Base-by-base conservation (phyloP, 2,797 vertebrate species). In the Rhynchonycteris naso region DNA sequence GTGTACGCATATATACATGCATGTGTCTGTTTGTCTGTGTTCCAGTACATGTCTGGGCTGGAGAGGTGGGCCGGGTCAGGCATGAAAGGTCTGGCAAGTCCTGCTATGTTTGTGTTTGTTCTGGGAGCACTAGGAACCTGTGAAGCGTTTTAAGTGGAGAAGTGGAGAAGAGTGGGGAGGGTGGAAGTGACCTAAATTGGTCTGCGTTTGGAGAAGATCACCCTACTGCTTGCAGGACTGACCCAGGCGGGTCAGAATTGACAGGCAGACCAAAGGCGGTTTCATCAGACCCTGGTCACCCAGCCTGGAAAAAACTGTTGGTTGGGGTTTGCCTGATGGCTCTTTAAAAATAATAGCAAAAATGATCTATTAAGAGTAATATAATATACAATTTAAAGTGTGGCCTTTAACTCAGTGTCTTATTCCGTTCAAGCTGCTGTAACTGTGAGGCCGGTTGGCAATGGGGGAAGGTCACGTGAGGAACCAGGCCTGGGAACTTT, bases 31-130 rank as follows among this genome's bases (percentile, higher is more conserved):
- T 11, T 1, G 2, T n/a, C 43, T 43, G 43, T 43, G 43, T 43
- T 43, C 43, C 43, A 6, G 43, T 7, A 43, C 43, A 43, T 43
- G 43, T 43, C 18, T 1, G 1, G 33, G 71, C 7, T 33, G 50
- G 28, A 7, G 14, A 54, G 24, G 24, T 0, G 21, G 74, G 43
- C 19, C 18, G 79, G 66, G 75, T 58, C 66, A 0, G 43, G 35
- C 2, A 0, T 1, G 61, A 12, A n/a, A 30, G 71, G 43, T 21
- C 13, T 66, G 56, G 35, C 0, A 1, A 9, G 6, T 21, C 0
- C 3, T 0, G 4, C 7, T 18, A 5, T 0, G 0, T 21, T 10
- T 3, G n/a, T 26, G 26, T 58, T 58, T 16, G 3, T 72, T 52
- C 71, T 38, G 65, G 71, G 78, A 33, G 5, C 58, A 15, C 19